Conservation (phyloP, 2,888 invertebrate genomes). For the Aromia moschata region DNA sequence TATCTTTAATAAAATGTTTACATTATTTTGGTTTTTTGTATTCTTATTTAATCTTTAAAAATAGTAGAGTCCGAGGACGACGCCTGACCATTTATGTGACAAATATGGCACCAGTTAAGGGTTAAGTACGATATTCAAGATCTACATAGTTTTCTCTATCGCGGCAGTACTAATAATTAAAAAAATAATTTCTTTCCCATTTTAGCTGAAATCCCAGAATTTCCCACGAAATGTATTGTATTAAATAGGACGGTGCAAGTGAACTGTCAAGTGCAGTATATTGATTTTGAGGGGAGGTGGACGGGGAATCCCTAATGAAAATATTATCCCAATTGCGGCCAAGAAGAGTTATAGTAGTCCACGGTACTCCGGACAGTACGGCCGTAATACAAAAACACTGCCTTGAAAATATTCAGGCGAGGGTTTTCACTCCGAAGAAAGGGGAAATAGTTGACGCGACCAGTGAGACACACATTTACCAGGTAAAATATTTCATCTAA, state of each 20-base stretch:
- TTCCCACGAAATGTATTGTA: constrained; percentile 90
- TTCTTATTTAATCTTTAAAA: too few relatives aligned
- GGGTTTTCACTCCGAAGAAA: constrained; percentile 83
- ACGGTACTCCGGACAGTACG: constrained; percentile 77
- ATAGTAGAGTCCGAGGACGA: too few relatives aligned
- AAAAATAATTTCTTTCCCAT: too few relatives aligned
- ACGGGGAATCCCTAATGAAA: constrained; percentile 84
- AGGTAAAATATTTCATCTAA: too few relatives aligned
- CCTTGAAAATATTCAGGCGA: constrained; percentile 71
- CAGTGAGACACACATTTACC: constrained; percentile 97
- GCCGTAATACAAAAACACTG: constrained; percentile 75
- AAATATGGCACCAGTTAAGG: too few relatives aligned
- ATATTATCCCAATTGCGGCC: constrained; percentile 85
- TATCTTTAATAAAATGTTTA: too few relatives aligned
- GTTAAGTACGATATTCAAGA: too few relatives aligned
- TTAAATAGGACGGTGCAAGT: constrained; percentile 79
- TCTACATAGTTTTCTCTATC: too few relatives aligned
- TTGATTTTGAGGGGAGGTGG: constrained; percentile 96
- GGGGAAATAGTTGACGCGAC: constrained; percentile 94
- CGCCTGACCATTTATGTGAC: too few relatives aligned
- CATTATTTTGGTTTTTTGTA: too few relatives aligned
- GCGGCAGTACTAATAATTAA: too few relatives aligned
- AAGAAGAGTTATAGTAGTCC: constrained; percentile 79
- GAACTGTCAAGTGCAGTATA: constrained; percentile 88
- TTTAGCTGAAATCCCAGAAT: constrained; percentile 69